A percentile compares a stretch with the other conserved stretches of the same genome.
Evolutionary conservation across 2,888 invertebrate genomes (phyloP).

Genomic region (Drosophila setosimentum): DNA sequence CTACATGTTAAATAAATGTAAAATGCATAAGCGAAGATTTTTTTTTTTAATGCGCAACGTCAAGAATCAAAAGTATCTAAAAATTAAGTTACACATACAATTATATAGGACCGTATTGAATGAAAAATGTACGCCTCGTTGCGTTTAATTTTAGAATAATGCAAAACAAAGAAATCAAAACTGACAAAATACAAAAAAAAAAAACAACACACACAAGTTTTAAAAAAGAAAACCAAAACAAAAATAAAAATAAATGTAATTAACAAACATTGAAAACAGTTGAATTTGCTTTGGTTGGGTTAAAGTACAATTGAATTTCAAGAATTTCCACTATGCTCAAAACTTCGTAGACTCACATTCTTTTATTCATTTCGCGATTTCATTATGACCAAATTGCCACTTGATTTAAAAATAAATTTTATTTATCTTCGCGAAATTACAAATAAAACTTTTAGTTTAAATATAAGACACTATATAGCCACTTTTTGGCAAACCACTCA

Average conservation of each 20-base stretch:
- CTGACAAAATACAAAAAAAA: constrained; percentile 21
- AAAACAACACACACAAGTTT: constrained; percentile 14
- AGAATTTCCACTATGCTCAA: too few relatives aligned
- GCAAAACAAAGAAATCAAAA: constrained; percentile 53
- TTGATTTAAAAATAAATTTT: background rate
- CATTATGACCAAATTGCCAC: background rate
- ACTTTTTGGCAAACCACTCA: background rate
- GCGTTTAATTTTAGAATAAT: constrained; percentile 33
- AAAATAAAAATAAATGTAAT: constrained; percentile 64
- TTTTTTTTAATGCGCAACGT: constrained; percentile 57
- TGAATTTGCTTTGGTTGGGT: constrained; percentile 5
- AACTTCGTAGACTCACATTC: background rate
- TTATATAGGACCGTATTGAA: constrained; percentile 36
- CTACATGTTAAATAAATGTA: constrained; percentile 72
- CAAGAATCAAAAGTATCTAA: constrained; percentile 56
- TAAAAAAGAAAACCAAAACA: constrained; percentile 37
- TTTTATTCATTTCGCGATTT: background rate
- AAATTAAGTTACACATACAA: constrained; percentile 38
- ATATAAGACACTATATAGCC: too few relatives aligned
- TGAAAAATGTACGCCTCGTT: constrained; percentile 21
- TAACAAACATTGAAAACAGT: constrained; percentile 49
- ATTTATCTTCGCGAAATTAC: background rate
- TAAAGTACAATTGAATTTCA: background rate
- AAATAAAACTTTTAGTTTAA: background rate
- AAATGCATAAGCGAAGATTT: constrained; percentile 55